Evolutionary conservation across 2,113 vertebrate genomes (phyloP).

Genomic region (Grammomys surdaster): DNA sequence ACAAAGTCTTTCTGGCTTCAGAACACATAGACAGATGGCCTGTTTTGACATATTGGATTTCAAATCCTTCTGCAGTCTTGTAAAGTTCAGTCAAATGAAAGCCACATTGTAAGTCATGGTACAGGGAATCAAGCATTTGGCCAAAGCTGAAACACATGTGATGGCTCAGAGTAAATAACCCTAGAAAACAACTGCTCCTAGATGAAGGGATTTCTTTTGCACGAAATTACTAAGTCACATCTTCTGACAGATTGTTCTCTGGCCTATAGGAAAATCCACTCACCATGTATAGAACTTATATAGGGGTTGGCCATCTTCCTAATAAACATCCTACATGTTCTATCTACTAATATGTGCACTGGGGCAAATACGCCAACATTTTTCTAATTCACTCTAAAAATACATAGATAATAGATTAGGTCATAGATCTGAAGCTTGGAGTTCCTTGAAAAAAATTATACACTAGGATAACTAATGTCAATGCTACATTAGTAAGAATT

Average conservation of each 20-base stretch:
- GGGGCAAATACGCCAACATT: neutral
- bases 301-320: neutral
- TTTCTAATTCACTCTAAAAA: neutral
- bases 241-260: neutral
- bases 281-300: neutral
- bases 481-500: neutral
- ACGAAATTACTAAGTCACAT: conserved; percentile 24
- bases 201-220: neutral
- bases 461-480: neutral
- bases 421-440: neutral
- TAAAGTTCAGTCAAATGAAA: conserved; percentile 72
- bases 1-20: conserved; percentile 54
- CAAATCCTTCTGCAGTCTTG: conserved; percentile 56
- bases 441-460: neutral
- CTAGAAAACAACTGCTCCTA: neutral
- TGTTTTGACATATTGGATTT: conserved; percentile 64
- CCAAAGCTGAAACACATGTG: conserved; percentile 4
- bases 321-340: neutral
- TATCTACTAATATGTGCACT: neutral
- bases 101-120: conserved; percentile 53
- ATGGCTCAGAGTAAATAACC: conserved; percentile 45
- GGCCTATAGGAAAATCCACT: neutral
- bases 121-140: conserved; percentile 50
- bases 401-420: neutral
- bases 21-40: conserved; percentile 67